Base-by-base conservation (phyloP, 2,797 vertebrate species). In the Tangara arthus region DNA sequence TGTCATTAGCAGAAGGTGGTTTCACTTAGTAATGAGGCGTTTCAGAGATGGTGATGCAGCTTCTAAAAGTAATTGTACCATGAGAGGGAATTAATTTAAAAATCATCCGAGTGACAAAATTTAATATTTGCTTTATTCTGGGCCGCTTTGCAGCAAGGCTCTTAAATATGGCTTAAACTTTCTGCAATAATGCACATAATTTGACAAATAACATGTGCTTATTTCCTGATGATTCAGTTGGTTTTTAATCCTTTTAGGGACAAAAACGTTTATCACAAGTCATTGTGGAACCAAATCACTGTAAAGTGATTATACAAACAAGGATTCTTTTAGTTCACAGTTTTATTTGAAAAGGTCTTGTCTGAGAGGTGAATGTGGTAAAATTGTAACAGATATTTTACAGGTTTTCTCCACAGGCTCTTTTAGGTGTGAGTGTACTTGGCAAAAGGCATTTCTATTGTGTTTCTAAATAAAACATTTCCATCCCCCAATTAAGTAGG, bases 51-150 rank as follows among this genome's bases (percentile, higher is more conserved):
- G 50, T 71, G 85, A 76, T 90, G 66, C 7, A 28, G 72, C 71
- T 82, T 92, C 84, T 90, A 32, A 73, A 82, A 89, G 91, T 92
- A 82, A 89, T 70, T 81, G 73, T 90, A 32, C 82, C 76, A 15
- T 30, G 75, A 89, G 77, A 78, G 57, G 59, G 81, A 94, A 87
- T 88, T 88, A 27, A 86, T 88, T 61, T 91, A 82, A 93, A 95
- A 96, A 55, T 88, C 69, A 71, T 49, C 87, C 37, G 14, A 82
- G 71, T 82, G 76, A 91, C 72, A 86, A 73, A 84, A 92, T 87
- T 49, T 63, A 91, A 23, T 89, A 76, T 89, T 82, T 95, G 69
- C 77, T 44, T 91, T 86, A 70, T 77, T 90, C 78, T 66, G 34
- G 79, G 85, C 47, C 0, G 0, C 75, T 90, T 79, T 80, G 65